phyloP scores from a whole-genome alignment of 2,797 vertebrate species.

The Phaenicophaeus curvirostris region DNA sequence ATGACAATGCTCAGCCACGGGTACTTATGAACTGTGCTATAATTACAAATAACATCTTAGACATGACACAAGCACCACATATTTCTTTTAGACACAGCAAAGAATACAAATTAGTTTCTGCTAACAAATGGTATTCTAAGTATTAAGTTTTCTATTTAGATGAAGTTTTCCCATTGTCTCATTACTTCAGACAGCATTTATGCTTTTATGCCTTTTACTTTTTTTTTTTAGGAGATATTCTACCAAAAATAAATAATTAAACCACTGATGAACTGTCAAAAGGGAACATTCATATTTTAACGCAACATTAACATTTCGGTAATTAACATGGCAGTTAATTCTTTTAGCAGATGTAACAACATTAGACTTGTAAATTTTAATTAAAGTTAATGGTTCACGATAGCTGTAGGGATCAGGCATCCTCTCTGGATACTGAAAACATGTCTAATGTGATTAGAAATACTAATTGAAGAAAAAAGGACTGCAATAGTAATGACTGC shows the following conservation, averaged over 20 bases:
- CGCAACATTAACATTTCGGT: slow-evolving; percentile 81
- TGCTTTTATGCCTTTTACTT: slow-evolving; percentile 37
- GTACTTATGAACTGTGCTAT: background rate
- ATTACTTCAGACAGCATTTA: slow-evolving; percentile 47
- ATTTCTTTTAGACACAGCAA: slow-evolving; percentile 20
- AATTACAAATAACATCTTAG: background rate
- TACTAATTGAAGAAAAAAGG: slow-evolving; percentile 77
- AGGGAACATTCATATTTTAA: slow-evolving; percentile 83
- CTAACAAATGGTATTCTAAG: background rate
- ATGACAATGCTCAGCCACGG: background rate
- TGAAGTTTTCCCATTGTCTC: slow-evolving; percentile 23
- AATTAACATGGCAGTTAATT: slow-evolving; percentile 85
- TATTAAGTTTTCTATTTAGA: background rate
- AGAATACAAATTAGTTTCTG: background rate
- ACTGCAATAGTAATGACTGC: slow-evolving; percentile 53
- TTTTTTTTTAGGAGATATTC: slow-evolving; percentile 67
- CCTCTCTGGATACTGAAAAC: slow-evolving; percentile 80
- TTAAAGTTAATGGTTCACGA: slow-evolving; percentile 83
- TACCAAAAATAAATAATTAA: slow-evolving; percentile 79
- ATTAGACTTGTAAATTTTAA: slow-evolving; percentile 86
- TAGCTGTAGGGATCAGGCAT: slow-evolving; percentile 81
- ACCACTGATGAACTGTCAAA: slow-evolving; percentile 79
- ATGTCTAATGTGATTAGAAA: slow-evolving; percentile 80
- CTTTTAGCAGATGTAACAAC: slow-evolving; percentile 84
- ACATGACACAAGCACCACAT: background rate